Evolutionary conservation across 2,888 invertebrate species (phyloP), one percentile per base, ranked within the genome.

Genomic region (Cryptus armator): DNA sequence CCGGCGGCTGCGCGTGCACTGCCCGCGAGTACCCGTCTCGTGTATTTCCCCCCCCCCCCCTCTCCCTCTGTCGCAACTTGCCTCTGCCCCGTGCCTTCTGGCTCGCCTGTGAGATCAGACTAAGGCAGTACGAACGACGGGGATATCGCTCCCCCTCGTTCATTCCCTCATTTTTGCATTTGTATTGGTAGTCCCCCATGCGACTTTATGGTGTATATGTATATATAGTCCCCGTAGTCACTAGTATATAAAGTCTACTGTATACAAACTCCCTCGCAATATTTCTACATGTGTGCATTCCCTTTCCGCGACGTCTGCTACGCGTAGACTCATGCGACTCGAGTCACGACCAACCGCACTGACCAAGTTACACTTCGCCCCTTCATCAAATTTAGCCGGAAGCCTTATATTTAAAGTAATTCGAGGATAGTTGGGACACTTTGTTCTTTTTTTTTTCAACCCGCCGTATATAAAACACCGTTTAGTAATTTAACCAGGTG

Each of bases 1-100:
- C 89, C 91, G 91, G 91, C 92, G 91, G 89, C 91, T 92, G 92
- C 92, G 92, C 92, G 91, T 91, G 89, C 88, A 92, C 92, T 92
- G 92, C 88, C 88, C 89, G 88, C 88, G 89, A 88, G 78, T 80
- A 81, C 75, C 76, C 83, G 78, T 72, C 72, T 83, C 84, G 59
- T 46, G 67, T 75, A 72, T 77, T 70, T 71, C 56, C 80, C 37
- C 5, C n/a, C n/a, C n/a, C n/a, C n/a, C n/a, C 79, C 68, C 76
- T 43, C 77, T 51, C 70, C 77, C 66, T 48, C 48, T 77, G 70
- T 32, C 53, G 59, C 66, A 53, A 77, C 84, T 83, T 75, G 75
- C 82, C 76, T 67, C 53, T 79, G 77, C 71, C 77, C 68, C 75
- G 62, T 59, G 19, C 72, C 80, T 78, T 84, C 56, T 64, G 44